phyloP scores from a whole-genome alignment of 2,113 vertebrate genomes.

The Chinchilla lanigera region DNA sequence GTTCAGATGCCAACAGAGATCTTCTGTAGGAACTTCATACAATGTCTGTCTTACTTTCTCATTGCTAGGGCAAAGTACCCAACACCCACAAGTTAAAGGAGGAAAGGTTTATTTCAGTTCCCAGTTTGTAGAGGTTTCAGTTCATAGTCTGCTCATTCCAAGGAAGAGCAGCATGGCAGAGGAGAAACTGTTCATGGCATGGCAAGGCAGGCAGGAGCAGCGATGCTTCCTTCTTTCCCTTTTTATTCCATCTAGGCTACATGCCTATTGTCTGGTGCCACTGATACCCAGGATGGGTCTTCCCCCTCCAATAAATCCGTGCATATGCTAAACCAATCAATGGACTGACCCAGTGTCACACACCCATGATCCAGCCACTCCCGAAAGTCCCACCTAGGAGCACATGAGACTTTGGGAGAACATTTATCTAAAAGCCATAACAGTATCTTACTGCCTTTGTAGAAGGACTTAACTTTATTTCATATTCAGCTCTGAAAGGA shows the following conservation, averaged over 20 bases:
- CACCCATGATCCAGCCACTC: background rate
- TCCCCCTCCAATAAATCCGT: background rate
- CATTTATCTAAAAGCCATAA: background rate
- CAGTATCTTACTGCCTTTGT: background rate
- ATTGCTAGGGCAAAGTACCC: background rate
- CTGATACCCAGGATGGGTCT: background rate
- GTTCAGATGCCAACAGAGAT: background rate
- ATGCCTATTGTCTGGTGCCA: background rate
- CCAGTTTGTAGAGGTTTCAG: background rate
- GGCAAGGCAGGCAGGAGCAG: background rate
- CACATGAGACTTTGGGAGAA: background rate
- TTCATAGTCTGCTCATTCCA: background rate
- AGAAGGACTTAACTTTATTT: background rate
- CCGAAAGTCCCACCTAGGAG: background rate
- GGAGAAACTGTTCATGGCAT: background rate
- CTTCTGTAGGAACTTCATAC: conserved; percentile 1
- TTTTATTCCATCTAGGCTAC: background rate
- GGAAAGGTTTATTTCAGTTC: background rate
- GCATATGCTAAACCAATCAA: background rate
- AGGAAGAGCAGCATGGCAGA: background rate
- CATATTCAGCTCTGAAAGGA: background rate
- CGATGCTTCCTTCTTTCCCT: background rate
- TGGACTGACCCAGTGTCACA: background rate
- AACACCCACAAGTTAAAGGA: background rate
- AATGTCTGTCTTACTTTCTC: background rate